Base-by-base conservation (phyloP, 2,888 invertebrate genomes). In the Trilocha varians region DNA sequence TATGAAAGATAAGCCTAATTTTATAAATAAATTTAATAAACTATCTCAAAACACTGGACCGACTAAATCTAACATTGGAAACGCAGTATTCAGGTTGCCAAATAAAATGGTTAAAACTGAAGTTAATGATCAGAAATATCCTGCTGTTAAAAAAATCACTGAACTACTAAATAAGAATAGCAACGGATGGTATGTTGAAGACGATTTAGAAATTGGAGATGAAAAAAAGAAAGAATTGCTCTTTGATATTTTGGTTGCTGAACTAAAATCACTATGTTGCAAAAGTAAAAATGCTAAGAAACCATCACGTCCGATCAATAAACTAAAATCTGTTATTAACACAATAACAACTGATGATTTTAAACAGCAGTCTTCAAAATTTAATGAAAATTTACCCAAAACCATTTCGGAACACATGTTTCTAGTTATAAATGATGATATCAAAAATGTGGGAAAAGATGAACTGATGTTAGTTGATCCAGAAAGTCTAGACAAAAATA, bases 351-450 rank as follows among this genome's bases (percentile, higher is more conserved):
- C 52, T 2, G 44, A 47, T 41, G 48, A 48, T 41, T 16, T 18
- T 16, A 11, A 47, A 34, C 42, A 46, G 16, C 55, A 53, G 38
- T 32, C 47, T 41, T 39, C 47, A 11, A 36, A 44, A 17, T 42
- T 44, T 38, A 50, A 40, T 43, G 39, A 25, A 25, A 25, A 25
- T 9, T 11, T 3, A 2, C 6, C 25, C 8, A 25, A 25, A 25
- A 25, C 25, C 11, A 25, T 25, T 3, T 3, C 25, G 11, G 79
- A 84, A 60, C 71, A 74, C 39, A 72, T 85, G 65, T 84, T 84
- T 59, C 55, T 85, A 40, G 67, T 85, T 17, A 56, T 84, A 34
- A 84, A 84, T 50, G 84, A 85, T 34, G 84, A 83, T 64, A 68
- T 85, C 32, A 73, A 65, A 48, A 73, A 60, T 41, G 74, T 70